Base-by-base conservation (phyloP, 2,797 vertebrate genomes). In the Tragopan temminckii region DNA sequence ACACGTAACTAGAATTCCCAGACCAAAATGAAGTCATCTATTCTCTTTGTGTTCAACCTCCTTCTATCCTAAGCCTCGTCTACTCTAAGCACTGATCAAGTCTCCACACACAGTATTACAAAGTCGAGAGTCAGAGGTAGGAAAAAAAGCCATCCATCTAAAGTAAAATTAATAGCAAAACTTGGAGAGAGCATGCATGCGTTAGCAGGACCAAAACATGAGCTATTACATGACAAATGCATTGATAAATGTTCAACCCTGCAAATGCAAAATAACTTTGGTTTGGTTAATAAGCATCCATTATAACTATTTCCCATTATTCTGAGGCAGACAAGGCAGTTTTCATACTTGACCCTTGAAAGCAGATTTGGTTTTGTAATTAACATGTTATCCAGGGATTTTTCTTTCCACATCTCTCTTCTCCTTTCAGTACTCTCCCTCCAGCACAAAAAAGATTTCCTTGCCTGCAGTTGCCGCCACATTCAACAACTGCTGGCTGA, bases 161-260 rank as follows among this genome's bases (percentile, higher is more conserved):
- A 90, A 96, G 63, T 78, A 95, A 97, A 97, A 96, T 90, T 92
- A 97, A 95, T 19, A 85, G 84, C 55, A 72, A 93, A 94, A 97
- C 77, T 94, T 88, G 35, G 66, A 90, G 80, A 88, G 82, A 88
- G 64, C 68, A 93, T 63, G 72, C 21, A 63, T 67, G 29, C 1
- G 10, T 80, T 91, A 96, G 45, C 84, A 57, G 74, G 72, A 94
- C 66, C 85, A 87, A 95, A 69, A 38, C 45, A 42, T 10, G 74
- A 94, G 43, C 79, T 61, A 80, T 74, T 84, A 58, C 33, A 57
- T 62, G 68, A 94, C 81, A 93, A 90, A 88, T 19, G 36, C 66
- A 27, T 24, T 79, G 75, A 88, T 95, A 84, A 92, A 86, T 78
- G 88, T 57, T 75, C 58, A 82, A 69, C 55, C 72, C 80, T 84